These are phyloP conservation scores for Pseudoips prasinana DNA, from an alignment of 2,888 invertebrate genomes.

Conservation along the genomic window DNA sequence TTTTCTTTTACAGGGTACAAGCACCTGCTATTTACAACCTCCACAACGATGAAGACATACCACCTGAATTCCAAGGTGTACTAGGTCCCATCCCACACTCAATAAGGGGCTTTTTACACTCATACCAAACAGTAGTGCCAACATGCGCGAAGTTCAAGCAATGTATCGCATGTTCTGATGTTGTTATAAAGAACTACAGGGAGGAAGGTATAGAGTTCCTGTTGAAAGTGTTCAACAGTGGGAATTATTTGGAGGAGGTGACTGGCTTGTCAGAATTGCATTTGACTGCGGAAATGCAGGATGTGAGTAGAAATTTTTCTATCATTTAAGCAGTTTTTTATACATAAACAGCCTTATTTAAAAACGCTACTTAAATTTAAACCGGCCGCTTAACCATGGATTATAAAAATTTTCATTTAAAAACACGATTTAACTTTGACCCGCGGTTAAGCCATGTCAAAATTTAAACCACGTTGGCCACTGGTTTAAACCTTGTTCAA, in stretches of 20 bases:
- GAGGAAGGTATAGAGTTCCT: slow-evolving; percentile 87
- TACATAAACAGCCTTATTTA: too few relatives aligned
- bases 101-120: slow-evolving; percentile 94
- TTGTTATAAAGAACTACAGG: slow-evolving; percentile 56
- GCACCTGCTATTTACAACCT: slow-evolving; percentile 86
- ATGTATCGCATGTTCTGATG: slow-evolving; percentile 95
- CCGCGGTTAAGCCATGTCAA: too few relatives aligned
- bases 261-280: slow-evolving; percentile 89
- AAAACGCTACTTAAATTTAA: too few relatives aligned
- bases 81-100: slow-evolving; percentile 96
- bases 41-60: slow-evolving; percentile 48
- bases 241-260: slow-evolving; percentile 91
- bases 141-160: slow-evolving; percentile 92
- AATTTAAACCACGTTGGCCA: too few relatives aligned
- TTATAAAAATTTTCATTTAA: too few relatives aligned
- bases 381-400: too few relatives aligned
- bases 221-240: slow-evolving; percentile 89
- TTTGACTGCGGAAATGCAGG: slow-evolving; percentile 81
- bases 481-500: too few relatives aligned
- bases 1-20: slow-evolving; percentile 76
- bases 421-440: too few relatives aligned
- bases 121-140: slow-evolving; percentile 91
- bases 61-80: slow-evolving; percentile 77
- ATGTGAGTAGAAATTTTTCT: slow-evolving; percentile 57
- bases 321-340: too few relatives aligned